Conservation (phyloP, 2,113 vertebrate genomes). For the Thymallus thymallus region DNA sequence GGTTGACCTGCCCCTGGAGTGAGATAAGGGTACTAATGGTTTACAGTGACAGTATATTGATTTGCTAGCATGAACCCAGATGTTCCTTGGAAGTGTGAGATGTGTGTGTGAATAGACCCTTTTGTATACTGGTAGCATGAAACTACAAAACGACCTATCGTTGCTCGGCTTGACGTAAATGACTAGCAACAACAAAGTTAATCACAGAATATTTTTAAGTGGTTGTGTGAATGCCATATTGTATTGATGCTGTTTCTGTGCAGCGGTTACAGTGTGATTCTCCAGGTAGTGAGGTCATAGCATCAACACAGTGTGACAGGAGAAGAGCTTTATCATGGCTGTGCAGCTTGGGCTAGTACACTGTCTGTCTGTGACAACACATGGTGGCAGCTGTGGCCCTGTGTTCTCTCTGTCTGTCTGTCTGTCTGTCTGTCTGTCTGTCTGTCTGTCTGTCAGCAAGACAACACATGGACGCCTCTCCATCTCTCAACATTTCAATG, state of each 20-base stretch:
- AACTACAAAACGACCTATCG: not conserved
- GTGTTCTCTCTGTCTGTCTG: no score
- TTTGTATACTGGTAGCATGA: not conserved
- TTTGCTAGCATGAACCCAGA: not conserved
- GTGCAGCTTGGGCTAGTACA: no score
- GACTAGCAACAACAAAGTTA: not conserved
- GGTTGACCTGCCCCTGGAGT: constrained; percentile 36
- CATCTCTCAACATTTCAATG: not conserved
- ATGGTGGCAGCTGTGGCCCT: not conserved
- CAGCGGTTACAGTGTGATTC: not conserved
- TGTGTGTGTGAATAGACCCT: not conserved
- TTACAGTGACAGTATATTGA: constrained; percentile 19
- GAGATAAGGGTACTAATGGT: constrained; percentile 35
- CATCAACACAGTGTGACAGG: not conserved
- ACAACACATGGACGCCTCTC: not conserved
- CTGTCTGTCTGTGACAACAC: not conserved
- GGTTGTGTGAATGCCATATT: no score
- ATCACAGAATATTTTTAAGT: not conserved
- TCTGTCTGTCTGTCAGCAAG: not conserved
- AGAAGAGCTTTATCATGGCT: not conserved
- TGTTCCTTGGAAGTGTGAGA: constrained; percentile 13
- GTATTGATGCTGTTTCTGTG: not conserved
- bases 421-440: not conserved
- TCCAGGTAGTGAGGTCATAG: not conserved
- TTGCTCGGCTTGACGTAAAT: not conserved